Evolutionary conservation across 2,113 vertebrate genomes (phyloP).

Genomic region (Stegastes partitus): DNA sequence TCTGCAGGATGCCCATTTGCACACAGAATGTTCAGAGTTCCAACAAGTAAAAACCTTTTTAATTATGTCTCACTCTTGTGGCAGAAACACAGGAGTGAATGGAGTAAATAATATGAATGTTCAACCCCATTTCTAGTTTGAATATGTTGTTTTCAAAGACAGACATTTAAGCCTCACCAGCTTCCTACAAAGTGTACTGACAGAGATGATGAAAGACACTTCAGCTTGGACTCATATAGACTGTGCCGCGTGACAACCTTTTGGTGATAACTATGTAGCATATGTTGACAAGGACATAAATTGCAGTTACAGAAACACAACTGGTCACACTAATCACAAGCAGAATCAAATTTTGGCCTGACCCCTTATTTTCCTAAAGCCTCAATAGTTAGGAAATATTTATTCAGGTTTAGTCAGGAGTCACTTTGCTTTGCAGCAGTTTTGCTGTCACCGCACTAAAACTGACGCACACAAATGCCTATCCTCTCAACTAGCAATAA

Average conservation of each 20-base stretch:
- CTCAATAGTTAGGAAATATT: constrained; percentile 23
- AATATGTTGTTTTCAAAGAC: constrained; percentile 27
- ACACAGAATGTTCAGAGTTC: constrained; percentile 26
- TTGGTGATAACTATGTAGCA: constrained; percentile 8
- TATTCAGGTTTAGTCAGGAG: constrained; percentile 30
- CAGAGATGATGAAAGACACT: constrained; percentile 21
- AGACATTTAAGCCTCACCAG: constrained; percentile 2
- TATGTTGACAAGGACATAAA: constrained; percentile 15
- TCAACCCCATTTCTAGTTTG: constrained; percentile 16
- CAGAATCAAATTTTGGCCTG: constrained; percentile 29
- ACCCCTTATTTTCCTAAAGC: constrained; percentile 17
- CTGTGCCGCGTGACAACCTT: background rate
- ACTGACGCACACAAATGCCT: constrained; percentile 15
- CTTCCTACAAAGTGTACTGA: constrained; percentile 18
- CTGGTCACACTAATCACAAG: constrained; percentile 12
- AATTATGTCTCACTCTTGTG: constrained; percentile 16
- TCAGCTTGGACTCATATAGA: background rate
- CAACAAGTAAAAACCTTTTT: constrained; percentile 20
- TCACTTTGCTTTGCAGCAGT: constrained; percentile 38
- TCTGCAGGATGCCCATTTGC: background rate
- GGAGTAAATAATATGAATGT: background rate
- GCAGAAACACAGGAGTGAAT: background rate
- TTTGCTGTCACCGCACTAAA: constrained; percentile 30
- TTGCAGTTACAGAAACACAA: constrained; percentile 14
- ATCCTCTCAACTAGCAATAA: constrained; percentile 48